Conservation (phyloP, 2,797 vertebrate genomes). For the Natrix natrix region DNA sequence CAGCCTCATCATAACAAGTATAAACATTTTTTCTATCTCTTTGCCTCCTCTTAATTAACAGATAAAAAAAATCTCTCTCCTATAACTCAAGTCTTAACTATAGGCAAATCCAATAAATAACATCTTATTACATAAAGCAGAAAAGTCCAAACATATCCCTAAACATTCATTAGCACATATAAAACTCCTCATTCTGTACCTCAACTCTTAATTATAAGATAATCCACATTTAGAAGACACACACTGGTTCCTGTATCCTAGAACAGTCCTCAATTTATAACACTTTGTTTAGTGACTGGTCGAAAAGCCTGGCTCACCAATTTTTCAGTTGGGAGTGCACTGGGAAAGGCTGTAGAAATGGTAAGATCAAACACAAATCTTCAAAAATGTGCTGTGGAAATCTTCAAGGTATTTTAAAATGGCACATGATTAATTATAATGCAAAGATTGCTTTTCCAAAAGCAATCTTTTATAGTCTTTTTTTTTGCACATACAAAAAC, state of each 20-base stretch:
- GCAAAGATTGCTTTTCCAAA: background rate
- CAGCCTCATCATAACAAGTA: background rate
- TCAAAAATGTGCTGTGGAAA: background rate
- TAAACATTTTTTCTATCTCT: background rate
- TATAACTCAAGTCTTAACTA: background rate
- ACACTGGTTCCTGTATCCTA: background rate
- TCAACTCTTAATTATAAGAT: background rate
- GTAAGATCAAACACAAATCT: background rate
- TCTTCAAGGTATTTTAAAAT: background rate
- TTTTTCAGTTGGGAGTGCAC: background rate
- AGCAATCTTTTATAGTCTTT: background rate
- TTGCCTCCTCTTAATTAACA: background rate
- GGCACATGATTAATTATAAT: background rate
- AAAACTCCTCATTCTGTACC: background rate
- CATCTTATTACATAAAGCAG: background rate
- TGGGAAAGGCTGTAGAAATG: background rate
- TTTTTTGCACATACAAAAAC: background rate
- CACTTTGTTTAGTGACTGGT: background rate
- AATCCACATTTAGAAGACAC: background rate
- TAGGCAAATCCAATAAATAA: background rate
- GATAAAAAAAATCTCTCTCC: background rate
- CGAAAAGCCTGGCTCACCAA: background rate
- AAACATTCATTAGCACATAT: background rate
- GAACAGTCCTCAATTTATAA: background rate
- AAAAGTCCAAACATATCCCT: background rate